Percentiles rank a stretch among this genome's conserved stretches.
These are phyloP conservation scores for Abrostola triplasia DNA, from an alignment of 2,888 invertebrate genomes.

Conservation along the genomic window DNA sequence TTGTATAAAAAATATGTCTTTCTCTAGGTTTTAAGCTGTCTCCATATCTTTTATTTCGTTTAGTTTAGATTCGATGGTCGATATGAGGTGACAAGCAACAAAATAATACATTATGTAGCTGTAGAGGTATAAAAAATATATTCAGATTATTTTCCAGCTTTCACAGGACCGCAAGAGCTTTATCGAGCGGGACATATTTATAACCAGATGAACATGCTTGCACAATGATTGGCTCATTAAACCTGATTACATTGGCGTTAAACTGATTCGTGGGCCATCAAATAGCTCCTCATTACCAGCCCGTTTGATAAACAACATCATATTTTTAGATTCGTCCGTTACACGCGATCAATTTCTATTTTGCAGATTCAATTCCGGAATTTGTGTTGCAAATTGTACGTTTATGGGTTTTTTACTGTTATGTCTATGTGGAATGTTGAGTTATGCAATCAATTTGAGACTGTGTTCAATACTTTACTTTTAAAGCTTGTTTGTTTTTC, in stretches of 20 bases:
- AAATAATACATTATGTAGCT: too few species aligned
- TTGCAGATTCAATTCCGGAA: constrained; percentile 15
- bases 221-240: constrained; percentile 53
- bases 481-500: not conserved
- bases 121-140: too few species aligned
- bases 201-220: constrained; percentile 35
- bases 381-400: constrained; percentile 7
- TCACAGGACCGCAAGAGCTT: not conserved
- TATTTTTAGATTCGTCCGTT: constrained; percentile 46
- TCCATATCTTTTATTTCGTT: too few species aligned
- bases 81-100: too few species aligned
- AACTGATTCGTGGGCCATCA: constrained; percentile 50
- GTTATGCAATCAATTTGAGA: not conserved
- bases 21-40: too few species aligned
- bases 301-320: constrained; percentile 48
- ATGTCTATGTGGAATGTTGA: constrained; percentile 1
- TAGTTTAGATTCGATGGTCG: too few species aligned
- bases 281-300: constrained; percentile 44
- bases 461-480: not conserved
- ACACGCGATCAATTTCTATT: constrained; percentile 20
- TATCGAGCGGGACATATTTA: constrained; percentile 39
- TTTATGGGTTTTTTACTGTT: not conserved
- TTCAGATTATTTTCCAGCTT: too few species aligned
- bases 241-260: constrained; percentile 52
- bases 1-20: too few species aligned